Conservation (phyloP, 2,888 invertebrate species). For the Trichacis sp. region DNA sequence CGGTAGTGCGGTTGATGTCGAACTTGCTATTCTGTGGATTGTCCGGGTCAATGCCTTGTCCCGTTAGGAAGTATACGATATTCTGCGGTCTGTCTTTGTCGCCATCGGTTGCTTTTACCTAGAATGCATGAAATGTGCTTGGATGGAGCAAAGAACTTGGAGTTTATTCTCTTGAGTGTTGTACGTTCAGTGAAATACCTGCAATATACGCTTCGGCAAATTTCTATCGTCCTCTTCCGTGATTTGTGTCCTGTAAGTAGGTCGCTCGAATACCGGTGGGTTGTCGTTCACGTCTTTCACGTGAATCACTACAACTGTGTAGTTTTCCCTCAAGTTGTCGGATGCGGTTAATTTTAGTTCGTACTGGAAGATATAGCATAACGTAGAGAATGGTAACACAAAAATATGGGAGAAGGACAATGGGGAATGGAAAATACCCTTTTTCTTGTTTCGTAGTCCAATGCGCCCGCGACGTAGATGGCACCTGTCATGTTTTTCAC, state of each 20-base stretch:
- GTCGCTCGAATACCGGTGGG: slow-evolving; percentile 95
- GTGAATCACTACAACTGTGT: slow-evolving; percentile 95
- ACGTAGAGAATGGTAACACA: background rate
- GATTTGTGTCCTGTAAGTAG: slow-evolving; percentile 94
- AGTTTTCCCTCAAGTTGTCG: slow-evolving; percentile 96
- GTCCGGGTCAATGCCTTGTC: slow-evolving; percentile 95
- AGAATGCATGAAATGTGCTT: slow-evolving; percentile 52
- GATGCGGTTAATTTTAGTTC: slow-evolving; percentile 94
- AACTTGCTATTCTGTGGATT: slow-evolving; percentile 96
- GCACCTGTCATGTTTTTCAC: slow-evolving; percentile 99
- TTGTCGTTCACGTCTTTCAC: slow-evolving; percentile 99
- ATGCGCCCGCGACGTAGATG: slow-evolving; percentile 96
- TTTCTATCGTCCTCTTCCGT: slow-evolving; percentile 96
- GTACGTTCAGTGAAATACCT: slow-evolving; percentile 71
- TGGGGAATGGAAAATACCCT: slow-evolving; percentile 76
- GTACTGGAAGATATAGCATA: slow-evolving; percentile 74
- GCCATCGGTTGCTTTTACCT: slow-evolving; percentile 97
- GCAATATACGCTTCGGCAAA: slow-evolving; percentile 91
- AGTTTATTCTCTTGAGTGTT: background rate
- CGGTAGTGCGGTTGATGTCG: slow-evolving; percentile 94
- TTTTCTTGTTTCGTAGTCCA: slow-evolving; percentile 96
- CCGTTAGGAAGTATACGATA: slow-evolving; percentile 95
- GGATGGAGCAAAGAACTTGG: slow-evolving; percentile 7
- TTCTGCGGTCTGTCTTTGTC: slow-evolving; percentile 95
- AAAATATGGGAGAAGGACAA: background rate